Conservation (phyloP, 30 jellyfish, hydroid and myxozoan genomes). For the Nemopilema nomurai region DNA sequence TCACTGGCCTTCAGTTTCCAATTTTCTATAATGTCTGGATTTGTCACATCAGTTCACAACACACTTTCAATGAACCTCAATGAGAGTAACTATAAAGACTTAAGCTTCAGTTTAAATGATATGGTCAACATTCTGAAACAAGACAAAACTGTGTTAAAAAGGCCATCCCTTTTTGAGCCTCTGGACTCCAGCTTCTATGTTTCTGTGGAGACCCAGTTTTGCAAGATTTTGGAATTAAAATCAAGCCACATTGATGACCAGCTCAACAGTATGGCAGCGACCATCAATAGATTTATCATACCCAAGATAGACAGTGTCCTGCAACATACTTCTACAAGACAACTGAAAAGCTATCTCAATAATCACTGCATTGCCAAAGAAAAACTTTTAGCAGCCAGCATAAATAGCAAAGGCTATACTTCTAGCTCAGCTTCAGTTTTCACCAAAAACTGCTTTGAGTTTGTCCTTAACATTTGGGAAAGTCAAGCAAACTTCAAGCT, state of each 20-base stretch:
- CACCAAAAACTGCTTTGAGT: slow-evolving; percentile 34
- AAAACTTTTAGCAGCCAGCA: slow-evolving; percentile 26
- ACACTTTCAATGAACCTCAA: not conserved
- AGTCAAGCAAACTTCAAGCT: slow-evolving; percentile 56
- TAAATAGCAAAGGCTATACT: slow-evolving; percentile 55
- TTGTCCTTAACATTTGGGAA: slow-evolving; percentile 34
- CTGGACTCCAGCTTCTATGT: slow-evolving; percentile 33
- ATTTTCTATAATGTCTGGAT: slow-evolving; percentile 20
- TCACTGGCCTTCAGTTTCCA: slow-evolving; percentile 27
- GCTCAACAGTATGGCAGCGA: slow-evolving; percentile 3
- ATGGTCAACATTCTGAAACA: slow-evolving; percentile 52
- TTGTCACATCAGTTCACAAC: slow-evolving; percentile 11
- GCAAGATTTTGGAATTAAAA: not conserved
- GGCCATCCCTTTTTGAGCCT: slow-evolving; percentile 20
- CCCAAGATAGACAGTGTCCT: slow-evolving; percentile 10
- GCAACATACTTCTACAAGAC: slow-evolving; percentile 7
- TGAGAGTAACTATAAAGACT: slow-evolving; percentile 1
- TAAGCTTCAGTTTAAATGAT: slow-evolving; percentile 52
- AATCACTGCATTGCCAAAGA: slow-evolving; percentile 35
- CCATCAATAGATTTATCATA: slow-evolving; percentile 10
- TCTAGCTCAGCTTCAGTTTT: slow-evolving; percentile 52
- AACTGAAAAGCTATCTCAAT: slow-evolving; percentile 15
- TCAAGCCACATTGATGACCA: slow-evolving; percentile 9
- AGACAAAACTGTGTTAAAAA: slow-evolving; percentile 31
- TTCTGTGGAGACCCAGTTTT: slow-evolving; percentile 19